These are phyloP conservation scores for Falco naumanni DNA, from an alignment of 2,797 vertebrate genomes.

Conservation along the genomic window DNA sequence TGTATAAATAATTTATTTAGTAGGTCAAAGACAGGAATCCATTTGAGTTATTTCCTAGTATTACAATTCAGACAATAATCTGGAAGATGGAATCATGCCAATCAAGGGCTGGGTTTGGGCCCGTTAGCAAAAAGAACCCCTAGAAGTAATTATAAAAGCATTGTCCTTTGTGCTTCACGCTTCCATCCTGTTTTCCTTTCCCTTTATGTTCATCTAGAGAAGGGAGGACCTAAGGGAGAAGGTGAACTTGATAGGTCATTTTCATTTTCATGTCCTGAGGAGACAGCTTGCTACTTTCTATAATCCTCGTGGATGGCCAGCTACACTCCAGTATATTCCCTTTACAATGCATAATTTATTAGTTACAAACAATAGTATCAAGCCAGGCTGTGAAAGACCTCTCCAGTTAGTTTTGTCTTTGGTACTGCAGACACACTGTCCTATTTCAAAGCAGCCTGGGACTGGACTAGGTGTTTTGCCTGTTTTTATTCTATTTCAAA, in stretches of 20 bases:
- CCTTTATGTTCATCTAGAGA: not conserved
- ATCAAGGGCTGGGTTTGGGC: not conserved
- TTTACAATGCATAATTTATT: not conserved
- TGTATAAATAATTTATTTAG: slow-evolving; percentile 10
- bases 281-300: not conserved
- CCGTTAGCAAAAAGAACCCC: not conserved
- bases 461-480: not conserved
- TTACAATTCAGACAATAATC: not conserved
- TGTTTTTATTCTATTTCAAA: not conserved
- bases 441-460: not conserved
- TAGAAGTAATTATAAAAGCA: not conserved
- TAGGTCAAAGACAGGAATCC: not conserved
- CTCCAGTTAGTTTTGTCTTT: not conserved
- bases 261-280: not conserved
- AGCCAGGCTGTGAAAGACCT: not conserved
- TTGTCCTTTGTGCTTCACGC: not conserved
- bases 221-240: not conserved
- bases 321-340: not conserved
- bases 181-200: not conserved
- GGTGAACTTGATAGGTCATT: not conserved
- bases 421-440: not conserved
- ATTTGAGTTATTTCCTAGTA: not conserved
- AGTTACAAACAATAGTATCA: rapidly evolving
- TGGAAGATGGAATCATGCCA: not conserved
- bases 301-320: not conserved